Conservation (phyloP, 2,113 vertebrate species). For the Syngnathus typhle region DNA sequence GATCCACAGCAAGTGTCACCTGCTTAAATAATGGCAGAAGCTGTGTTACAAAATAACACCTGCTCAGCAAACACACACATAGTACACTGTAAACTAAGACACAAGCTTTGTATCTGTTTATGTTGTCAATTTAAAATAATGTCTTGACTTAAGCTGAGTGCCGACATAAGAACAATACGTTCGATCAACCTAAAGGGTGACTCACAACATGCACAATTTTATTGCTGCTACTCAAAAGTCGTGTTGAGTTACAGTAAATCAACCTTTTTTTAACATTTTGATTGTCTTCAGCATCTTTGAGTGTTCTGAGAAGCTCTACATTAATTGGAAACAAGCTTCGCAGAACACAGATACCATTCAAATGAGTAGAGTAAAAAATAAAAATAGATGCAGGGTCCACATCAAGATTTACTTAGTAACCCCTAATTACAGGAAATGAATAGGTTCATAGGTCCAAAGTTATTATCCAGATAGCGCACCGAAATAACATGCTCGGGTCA, state of each 20-base stretch:
- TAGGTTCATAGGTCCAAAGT: background rate
- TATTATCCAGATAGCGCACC: background rate
- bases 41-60: constrained; percentile 40
- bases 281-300: background rate
- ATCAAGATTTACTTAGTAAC: background rate
- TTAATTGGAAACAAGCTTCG: background rate
- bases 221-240: too few species aligned
- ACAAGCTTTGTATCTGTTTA: background rate
- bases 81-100: background rate
- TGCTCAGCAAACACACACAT: constrained; percentile 5
- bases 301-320: background rate
- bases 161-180: background rate
- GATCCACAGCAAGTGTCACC: constrained; percentile 64
- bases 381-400: background rate
- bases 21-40: constrained; percentile 49
- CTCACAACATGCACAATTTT: too few species aligned
- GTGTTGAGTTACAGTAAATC: too few species aligned
- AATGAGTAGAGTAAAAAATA: background rate
- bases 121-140: background rate
- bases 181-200: background rate
- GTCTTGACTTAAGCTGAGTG: background rate
- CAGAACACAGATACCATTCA: background rate
- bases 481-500: background rate
- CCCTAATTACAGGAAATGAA: background rate
- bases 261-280: too few species aligned